Percentiles rank a stretch among this genome's conserved stretches.
phyloP scores from a whole-genome alignment of 2,888 invertebrate species.

The Coelinius sp. region DNA sequence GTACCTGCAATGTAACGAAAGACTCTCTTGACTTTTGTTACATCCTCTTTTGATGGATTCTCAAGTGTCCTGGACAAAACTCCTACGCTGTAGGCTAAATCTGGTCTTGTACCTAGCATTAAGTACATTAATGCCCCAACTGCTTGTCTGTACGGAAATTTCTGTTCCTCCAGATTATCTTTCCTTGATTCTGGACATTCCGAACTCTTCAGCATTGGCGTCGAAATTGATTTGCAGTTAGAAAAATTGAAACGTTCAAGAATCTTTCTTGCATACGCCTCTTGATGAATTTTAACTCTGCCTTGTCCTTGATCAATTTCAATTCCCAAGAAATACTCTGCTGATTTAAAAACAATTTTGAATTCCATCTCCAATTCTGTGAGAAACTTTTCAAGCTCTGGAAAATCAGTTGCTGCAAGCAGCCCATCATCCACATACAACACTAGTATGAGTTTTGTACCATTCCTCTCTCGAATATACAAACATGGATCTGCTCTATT shows the following conservation, averaged over 20 bases:
- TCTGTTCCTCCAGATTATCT: slow-evolving; percentile 18
- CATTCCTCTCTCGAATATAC: slow-evolving; percentile 38
- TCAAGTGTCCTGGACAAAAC: slow-evolving; percentile 51
- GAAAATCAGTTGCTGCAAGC: slow-evolving; percentile 39
- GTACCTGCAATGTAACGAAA: slow-evolving; percentile 56
- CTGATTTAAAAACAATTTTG: slow-evolving; percentile 28
- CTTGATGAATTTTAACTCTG: slow-evolving; percentile 43
- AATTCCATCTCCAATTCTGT: slow-evolving; percentile 30
- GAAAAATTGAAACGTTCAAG: slow-evolving; percentile 40
- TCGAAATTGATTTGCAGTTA: slow-evolving; percentile 37
- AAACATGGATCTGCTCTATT: slow-evolving; percentile 52
- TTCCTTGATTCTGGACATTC: slow-evolving; percentile 35
- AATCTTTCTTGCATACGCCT: slow-evolving; percentile 39
- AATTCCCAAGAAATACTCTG: slow-evolving; percentile 45
- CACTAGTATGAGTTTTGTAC: slow-evolving; percentile 37
- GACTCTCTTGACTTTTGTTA: slow-evolving; percentile 55
- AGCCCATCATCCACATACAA: slow-evolving; percentile 49
- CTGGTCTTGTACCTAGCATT: slow-evolving; percentile 53
- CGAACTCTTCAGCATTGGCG: slow-evolving; percentile 35
- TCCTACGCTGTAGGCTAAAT: slow-evolving; percentile 54
- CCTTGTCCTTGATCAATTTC: slow-evolving; percentile 40
- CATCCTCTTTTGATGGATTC: slow-evolving; percentile 47
- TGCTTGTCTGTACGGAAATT: slow-evolving; percentile 39
- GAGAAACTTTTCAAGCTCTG: slow-evolving; percentile 26
- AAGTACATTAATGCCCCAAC: slow-evolving; percentile 59